Conservation (phyloP, 2,797 vertebrate genomes). For the Leuciscus waleckii region DNA sequence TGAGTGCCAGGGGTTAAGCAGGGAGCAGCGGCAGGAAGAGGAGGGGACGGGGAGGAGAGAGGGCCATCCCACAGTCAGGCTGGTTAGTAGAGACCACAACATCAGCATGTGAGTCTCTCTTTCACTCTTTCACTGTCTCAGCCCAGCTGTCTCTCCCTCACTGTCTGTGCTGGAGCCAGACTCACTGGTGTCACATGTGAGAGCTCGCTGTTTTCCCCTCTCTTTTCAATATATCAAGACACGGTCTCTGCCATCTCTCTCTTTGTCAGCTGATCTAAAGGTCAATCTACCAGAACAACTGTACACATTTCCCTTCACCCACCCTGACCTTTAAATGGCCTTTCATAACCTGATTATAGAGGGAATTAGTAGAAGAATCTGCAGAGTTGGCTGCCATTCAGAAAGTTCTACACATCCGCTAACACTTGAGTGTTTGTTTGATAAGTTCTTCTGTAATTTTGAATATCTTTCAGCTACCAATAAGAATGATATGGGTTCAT, state of each 20-base stretch:
- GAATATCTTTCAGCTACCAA: background rate
- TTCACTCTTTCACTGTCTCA: constrained; percentile 56
- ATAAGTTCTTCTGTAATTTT: background rate
- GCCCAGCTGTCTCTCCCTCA: constrained; percentile 53
- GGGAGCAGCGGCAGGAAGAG: constrained; percentile 57
- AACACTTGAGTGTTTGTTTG: background rate
- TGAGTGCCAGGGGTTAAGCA: constrained; percentile 64
- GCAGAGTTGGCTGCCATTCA: background rate
- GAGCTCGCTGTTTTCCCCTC: constrained; percentile 37
- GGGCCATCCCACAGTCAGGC: constrained; percentile 48
- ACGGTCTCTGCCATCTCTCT: constrained; percentile 16
- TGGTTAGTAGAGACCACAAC: constrained; percentile 61
- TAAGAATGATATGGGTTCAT: too few relatives aligned
- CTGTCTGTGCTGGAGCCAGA: constrained; percentile 40
- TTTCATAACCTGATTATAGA: constrained; percentile 6
- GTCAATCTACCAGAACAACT: constrained; percentile 4
- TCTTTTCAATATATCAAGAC: constrained; percentile 3
- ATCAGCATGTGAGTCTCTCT: constrained; percentile 70
- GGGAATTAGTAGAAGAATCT: background rate
- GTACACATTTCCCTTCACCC: background rate
- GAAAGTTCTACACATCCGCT: background rate
- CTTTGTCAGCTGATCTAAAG: constrained; percentile 45
- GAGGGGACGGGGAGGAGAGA: constrained; percentile 38
- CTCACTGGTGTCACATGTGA: constrained; percentile 61
- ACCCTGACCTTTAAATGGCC: background rate